Evolutionary conservation across 2,113 vertebrate genomes (phyloP).

Genomic region (Triplophysa tibetana): DNA sequence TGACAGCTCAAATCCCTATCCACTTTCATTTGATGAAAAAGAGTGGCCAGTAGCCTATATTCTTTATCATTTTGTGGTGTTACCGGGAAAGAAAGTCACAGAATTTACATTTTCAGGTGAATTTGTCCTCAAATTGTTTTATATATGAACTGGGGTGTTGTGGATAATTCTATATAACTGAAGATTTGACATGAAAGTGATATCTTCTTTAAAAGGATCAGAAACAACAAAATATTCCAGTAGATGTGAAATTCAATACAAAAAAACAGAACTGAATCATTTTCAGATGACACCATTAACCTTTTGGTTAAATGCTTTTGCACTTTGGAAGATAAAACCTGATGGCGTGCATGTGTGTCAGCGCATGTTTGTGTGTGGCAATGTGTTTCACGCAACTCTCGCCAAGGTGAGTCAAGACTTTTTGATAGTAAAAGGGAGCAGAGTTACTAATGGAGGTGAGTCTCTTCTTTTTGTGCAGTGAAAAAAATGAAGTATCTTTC

Average conservation of each 20-base stretch:
- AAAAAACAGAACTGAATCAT: conserved; percentile 37
- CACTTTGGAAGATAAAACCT: conserved; percentile 56
- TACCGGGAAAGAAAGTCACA: too few species aligned
- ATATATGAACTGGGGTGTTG: background rate
- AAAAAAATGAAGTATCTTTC: conserved; percentile 48
- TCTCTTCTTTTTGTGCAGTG: conserved; percentile 49
- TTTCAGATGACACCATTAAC: conserved; percentile 56
- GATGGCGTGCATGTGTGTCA: conserved; percentile 42
- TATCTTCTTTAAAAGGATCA: background rate
- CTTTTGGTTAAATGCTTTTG: conserved; percentile 56
- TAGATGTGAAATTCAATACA: conserved; percentile 15
- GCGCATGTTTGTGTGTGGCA: conserved; percentile 5
- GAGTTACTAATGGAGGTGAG: conserved; percentile 59
- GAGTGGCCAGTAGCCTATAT: too few species aligned
- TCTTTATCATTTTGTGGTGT: too few species aligned
- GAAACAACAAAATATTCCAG: background rate
- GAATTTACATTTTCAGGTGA: background rate
- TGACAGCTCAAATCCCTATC: too few species aligned
- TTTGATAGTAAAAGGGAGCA: conserved; percentile 49
- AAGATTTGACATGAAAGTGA: background rate
- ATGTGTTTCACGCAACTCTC: conserved; percentile 20
- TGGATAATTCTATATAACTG: background rate
- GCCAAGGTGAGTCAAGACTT: conserved; percentile 43
- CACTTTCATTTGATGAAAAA: too few species aligned
- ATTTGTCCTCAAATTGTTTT: background rate